Evolutionary conservation across 30 jellyfish, hydroid and myxozoan genomes (phyloP), one percentile per base, ranked within the genome.

Genomic region (Aurelia sp.): DNA sequence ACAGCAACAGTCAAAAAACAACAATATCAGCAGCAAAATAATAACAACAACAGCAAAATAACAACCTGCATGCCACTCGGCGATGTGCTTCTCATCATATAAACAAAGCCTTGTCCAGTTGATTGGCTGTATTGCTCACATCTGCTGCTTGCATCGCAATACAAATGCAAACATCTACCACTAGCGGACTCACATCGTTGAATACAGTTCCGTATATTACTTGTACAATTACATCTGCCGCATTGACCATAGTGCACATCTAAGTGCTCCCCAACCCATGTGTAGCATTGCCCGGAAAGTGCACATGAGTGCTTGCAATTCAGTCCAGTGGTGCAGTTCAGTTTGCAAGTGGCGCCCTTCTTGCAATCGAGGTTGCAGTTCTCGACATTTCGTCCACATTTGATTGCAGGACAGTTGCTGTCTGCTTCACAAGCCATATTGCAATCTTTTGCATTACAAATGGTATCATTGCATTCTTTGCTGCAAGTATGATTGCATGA

Each of bases 211-310:
- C 92, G 92, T 12, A 82, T 57, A 58, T 59, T 47, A 17, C 48
- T 40, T 13, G 80, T 82, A 70, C 92, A 82, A 55, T 82, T 69
- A 55, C 92, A 82, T 65, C 19, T 62, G 50, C 84, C 86, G 41
- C 92, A 82, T 47, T 70, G 85, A 16, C 92, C 92, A 70, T 82
- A 31, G 38, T 82, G 92, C 51, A 24, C 22, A 47, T 82, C 92
- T 2, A 67, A 10, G 41, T 33, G 38, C 74, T 66, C 86, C 0
- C 79, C 85, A 59, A 35, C 74, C 61, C 62, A 22, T 19, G 92
- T 82, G 63, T 69, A 27, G 74, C 92, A 82, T 6, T 69, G 31
- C 24, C 92, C 92, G 40, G 74, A 48, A n/a, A 68, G 75, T 40
- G 92, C 92, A 70, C 92, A 82, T 4, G 79, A 11, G 19, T 82